phyloP scores from a whole-genome alignment of 2,113 vertebrate species.

The Telmatochromis sp. region DNA sequence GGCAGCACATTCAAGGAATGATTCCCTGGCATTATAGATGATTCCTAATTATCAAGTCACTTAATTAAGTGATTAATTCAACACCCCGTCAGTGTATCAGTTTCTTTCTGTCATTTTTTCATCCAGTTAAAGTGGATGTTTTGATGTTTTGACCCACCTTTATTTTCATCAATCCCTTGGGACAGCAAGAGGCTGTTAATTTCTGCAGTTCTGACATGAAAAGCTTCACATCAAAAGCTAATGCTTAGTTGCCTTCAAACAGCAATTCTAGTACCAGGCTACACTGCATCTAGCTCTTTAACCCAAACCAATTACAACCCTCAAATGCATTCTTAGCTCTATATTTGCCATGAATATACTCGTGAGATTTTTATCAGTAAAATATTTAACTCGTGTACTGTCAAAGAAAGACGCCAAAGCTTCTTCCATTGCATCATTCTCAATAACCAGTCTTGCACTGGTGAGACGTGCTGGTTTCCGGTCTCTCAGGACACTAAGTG shows the following conservation, averaged over 20 bases:
- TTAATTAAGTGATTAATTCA: conserved; percentile 5
- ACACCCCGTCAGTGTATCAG: neutral
- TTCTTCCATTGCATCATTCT: neutral
- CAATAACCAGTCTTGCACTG: conserved; percentile 29
- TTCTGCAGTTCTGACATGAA: neutral
- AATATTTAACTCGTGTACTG: neutral
- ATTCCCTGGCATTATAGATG: neutral
- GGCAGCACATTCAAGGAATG: conserved; percentile 1
- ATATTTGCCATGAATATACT: neutral
- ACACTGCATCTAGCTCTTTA: neutral
- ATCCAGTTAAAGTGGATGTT: neutral
- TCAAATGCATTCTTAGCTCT: neutral
- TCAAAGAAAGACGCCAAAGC: neutral
- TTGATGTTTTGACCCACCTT: neutral
- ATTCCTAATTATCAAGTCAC: conserved; percentile 1
- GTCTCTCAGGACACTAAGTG: conserved; percentile 23
- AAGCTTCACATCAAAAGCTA: neutral
- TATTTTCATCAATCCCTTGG: neutral
- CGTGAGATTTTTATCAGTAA: neutral
- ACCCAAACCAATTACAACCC: neutral
- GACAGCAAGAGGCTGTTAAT: neutral
- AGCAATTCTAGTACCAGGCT: neutral
- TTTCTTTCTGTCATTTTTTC: neutral
- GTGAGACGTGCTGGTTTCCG: conserved; percentile 22
- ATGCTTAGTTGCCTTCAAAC: neutral